Evolutionary conservation across 2,797 vertebrate species (phyloP).

Genomic region (Crenichthys baileyi): DNA sequence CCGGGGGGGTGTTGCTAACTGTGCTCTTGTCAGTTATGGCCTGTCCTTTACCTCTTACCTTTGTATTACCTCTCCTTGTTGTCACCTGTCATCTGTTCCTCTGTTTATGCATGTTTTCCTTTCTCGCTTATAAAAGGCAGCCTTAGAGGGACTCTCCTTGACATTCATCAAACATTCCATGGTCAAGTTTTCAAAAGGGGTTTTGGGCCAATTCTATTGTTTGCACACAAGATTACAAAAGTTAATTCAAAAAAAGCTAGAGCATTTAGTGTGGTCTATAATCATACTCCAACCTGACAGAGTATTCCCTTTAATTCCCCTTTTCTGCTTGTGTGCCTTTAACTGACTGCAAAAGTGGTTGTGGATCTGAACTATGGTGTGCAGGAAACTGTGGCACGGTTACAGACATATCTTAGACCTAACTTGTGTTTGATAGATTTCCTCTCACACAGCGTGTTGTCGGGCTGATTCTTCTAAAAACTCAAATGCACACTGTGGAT

Average conservation of each 20-base stretch:
- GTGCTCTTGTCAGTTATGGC: conserved; percentile 12
- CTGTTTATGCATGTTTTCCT: conserved; percentile 17
- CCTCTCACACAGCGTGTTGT: conserved; percentile 18
- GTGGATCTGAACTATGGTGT: conserved; percentile 13
- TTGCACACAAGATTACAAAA: neutral
- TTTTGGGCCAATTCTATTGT: neutral
- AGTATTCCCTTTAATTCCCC: neutral
- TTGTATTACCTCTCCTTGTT: conserved; percentile 17
- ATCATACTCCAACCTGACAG: neutral
- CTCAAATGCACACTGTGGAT: neutral
- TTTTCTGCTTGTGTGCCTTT: neutral
- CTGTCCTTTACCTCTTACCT: conserved; percentile 48
- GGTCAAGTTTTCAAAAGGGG: neutral
- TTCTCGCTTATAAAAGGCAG: neutral
- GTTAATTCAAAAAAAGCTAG: too few species aligned
- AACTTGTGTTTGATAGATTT: conserved; percentile 44
- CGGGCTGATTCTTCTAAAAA: conserved; percentile 14
- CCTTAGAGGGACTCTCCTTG: conserved; percentile 8
- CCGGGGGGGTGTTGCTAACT: conserved; percentile 6
- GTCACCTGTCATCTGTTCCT: conserved; percentile 9
- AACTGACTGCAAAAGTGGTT: conserved; percentile 5
- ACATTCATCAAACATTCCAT: neutral
- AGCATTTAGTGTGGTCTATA: neutral
- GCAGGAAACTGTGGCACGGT: conserved; percentile 6
- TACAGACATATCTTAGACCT: conserved; percentile 29